These are phyloP conservation scores for Trichosurus vulpecula DNA, from an alignment of 2,797 vertebrate species.

Conservation along the genomic window DNA sequence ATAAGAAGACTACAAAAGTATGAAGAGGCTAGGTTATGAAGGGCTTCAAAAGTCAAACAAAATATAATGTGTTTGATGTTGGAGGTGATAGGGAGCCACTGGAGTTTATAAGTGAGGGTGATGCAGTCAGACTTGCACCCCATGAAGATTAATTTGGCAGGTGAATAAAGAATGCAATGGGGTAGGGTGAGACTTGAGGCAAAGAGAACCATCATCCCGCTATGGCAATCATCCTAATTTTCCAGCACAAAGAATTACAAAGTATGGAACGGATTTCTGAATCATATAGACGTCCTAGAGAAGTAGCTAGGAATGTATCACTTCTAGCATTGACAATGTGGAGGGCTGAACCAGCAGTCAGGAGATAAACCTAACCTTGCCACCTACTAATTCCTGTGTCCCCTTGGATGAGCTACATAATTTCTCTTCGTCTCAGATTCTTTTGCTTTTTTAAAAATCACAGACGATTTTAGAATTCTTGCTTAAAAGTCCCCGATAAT, in stretches of 20 bases:
- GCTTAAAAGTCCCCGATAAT: background rate
- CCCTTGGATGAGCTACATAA: background rate
- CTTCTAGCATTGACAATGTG: background rate
- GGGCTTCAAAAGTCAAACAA: background rate
- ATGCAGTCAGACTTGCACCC: background rate
- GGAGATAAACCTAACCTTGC: background rate
- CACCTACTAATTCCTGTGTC: background rate
- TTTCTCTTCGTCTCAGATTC: background rate
- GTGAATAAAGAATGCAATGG: background rate
- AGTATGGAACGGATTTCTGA: background rate
- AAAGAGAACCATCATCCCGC: background rate
- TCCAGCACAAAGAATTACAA: background rate
- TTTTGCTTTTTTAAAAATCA: background rate
- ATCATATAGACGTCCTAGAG: background rate
- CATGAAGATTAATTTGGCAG: background rate
- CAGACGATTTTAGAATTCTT: background rate
- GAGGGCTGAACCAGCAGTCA: background rate
- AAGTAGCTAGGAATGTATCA: background rate
- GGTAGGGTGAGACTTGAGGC: background rate
- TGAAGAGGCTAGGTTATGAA: background rate
- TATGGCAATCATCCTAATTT: background rate
- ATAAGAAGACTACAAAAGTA: background rate
- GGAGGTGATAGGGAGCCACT: background rate
- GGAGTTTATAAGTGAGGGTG: background rate
- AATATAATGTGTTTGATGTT: background rate